phyloP scores from a whole-genome alignment of 2,888 invertebrate species.

The Nemotelus pantherinus region DNA sequence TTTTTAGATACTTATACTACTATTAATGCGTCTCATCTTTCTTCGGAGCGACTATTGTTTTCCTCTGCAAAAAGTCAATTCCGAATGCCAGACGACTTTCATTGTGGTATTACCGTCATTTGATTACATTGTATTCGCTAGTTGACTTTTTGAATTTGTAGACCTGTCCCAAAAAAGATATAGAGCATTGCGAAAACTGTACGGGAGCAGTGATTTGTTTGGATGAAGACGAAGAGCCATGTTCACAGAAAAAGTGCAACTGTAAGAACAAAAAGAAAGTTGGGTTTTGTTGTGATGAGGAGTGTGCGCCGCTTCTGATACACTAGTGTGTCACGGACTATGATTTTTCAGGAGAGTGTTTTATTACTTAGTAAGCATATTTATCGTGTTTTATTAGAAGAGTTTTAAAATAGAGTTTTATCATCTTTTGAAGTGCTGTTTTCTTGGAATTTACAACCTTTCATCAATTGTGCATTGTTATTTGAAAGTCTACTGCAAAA shows the following conservation, averaged over 20 bases:
- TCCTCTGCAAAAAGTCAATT: conserved; percentile 21
- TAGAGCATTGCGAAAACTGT: not conserved
- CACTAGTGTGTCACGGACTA: not conserved
- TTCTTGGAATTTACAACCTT: too few relatives aligned
- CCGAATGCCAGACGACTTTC: conserved; percentile 44
- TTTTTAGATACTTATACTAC: conserved; percentile 42
- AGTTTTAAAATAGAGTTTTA: too few relatives aligned
- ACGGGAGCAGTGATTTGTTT: not conserved
- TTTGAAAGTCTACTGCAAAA: too few relatives aligned
- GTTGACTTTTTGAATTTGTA: not conserved
- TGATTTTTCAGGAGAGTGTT: not conserved
- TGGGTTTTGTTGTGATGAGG: conserved; percentile 12
- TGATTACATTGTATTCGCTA: not conserved
- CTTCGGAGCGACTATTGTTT: conserved; percentile 1
- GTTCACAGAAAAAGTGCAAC: not conserved
- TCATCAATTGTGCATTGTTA: too few relatives aligned
- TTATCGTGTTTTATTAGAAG: not conserved
- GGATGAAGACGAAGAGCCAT: conserved; percentile 8
- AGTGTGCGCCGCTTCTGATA: conserved; percentile 16
- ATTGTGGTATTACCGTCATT: conserved; percentile 17
- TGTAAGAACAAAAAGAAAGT: conserved; percentile 10
- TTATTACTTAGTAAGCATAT: not conserved
- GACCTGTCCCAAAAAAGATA: conserved; percentile 22
- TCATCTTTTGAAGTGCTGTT: too few relatives aligned
- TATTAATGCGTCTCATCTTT: conserved; percentile 39